Conservation (phyloP, 1,140 invertebrate genomes). For the Zaprionus taronus region DNA sequence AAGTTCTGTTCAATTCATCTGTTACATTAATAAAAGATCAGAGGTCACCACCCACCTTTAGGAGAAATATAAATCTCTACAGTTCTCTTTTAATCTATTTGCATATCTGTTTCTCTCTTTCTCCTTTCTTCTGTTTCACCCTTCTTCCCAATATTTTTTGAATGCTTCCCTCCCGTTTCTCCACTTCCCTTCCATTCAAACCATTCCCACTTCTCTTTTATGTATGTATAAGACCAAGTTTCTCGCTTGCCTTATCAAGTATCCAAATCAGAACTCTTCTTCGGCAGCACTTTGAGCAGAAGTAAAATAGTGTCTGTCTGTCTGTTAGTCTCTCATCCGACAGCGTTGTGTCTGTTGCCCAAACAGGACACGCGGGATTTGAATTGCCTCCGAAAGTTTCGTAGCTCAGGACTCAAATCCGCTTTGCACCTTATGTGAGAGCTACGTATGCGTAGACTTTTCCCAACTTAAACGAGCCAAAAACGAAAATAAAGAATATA, state of each 20-base stretch:
- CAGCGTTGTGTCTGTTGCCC: slow-evolving; percentile 35
- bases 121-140: not conserved
- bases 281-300: not conserved
- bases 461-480: slow-evolving; percentile 53
- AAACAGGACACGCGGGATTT: slow-evolving; percentile 58
- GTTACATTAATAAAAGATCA: no score
- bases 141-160: no score
- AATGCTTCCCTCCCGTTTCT: no score
- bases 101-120: no score
- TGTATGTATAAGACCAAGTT: slow-evolving; percentile 8
- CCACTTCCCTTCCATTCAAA: not conserved
- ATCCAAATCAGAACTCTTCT: slow-evolving; percentile 53
- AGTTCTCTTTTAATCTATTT: no score
- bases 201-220: not conserved
- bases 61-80: no score
- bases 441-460: slow-evolving; percentile 37
- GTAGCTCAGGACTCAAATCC: slow-evolving; percentile 32
- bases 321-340: not conserved
- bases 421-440: slow-evolving; percentile 68
- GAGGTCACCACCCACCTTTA: no score
- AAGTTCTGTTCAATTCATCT: no score
- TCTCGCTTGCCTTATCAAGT: slow-evolving; percentile 60
- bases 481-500: slow-evolving; percentile 33
- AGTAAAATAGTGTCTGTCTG: not conserved
- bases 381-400: slow-evolving; percentile 56